Evolutionary conservation across 2,113 vertebrate genomes (phyloP), one percentile per base, ranked within the genome.

Genomic region (Myotis brandtii): DNA sequence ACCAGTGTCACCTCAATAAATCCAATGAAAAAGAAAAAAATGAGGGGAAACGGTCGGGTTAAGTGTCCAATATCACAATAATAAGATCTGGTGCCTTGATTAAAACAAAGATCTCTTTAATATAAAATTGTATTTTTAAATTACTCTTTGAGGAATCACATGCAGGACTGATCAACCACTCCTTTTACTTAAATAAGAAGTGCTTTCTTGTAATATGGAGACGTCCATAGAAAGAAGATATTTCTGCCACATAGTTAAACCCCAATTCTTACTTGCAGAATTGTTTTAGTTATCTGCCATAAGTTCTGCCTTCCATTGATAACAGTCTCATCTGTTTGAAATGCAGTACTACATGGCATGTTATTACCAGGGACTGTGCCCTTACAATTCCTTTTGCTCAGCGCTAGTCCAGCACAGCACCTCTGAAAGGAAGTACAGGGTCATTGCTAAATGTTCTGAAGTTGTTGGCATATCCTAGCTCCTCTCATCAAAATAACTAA

Each of bases 121-220:
- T 64, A 73, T 59, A 72, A 73, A 94, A 81, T 69, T 23, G 23
- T 66, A 82, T 94, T 88, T 89, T 95, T 11, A 12, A 87, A 86
- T 89, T 69, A n/a, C 54, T 54, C 32, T 93, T 86, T 88, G 43
- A 94, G 30, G 12, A 91, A 52, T 92, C 64, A 32, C 50, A 76
- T 83, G 89, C 23, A 76, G 27, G 11, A 72, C 50, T 66, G 9
- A 56, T 59, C 27, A 76, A 23, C 16, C 30, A 82, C 3, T 94
- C 48, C 7, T 27, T 13, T 79, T 20, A 76, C 27, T 89, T 70
- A 70, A 59, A 75, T 91, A 92, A 56, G 79, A 94, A 34, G 73
- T 73, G 17, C 43, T 84, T 75, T 91, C 88, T 69, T n/a, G 20
- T 46, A 91, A 83, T 91, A 94, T 52, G 64, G 32, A 88, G 25